phyloP scores from a whole-genome alignment of 2,888 invertebrate genomes.

The Andrena dorsata region DNA sequence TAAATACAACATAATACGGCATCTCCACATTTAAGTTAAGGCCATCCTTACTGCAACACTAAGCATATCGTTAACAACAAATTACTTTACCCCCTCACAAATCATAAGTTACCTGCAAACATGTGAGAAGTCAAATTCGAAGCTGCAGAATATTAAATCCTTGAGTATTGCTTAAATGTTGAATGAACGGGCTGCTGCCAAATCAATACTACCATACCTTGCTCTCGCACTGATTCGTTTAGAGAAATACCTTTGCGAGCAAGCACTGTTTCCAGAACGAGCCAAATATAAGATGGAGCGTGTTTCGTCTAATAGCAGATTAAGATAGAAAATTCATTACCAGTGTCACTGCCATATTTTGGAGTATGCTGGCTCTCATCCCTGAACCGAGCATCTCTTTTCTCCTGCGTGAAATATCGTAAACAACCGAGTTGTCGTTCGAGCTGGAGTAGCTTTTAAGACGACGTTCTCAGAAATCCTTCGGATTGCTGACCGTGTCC shows the following conservation, averaged over 20 bases:
- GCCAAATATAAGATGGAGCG: constrained; percentile 11
- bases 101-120: neutral
- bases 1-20: neutral
- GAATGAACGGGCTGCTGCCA: neutral
- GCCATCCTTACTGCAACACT: neutral
- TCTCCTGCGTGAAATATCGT: neutral
- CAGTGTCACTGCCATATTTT: constrained; percentile 45
- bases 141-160: neutral
- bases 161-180: neutral
- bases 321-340: constrained; percentile 48
- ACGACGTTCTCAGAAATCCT: neutral
- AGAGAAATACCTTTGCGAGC: neutral
- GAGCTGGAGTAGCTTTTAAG: neutral
- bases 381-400: constrained; percentile 24
- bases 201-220: neutral
- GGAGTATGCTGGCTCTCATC: constrained; percentile 18
- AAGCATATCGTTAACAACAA: neutral
- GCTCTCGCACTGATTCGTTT: neutral
- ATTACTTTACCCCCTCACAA: neutral
- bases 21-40: neutral
- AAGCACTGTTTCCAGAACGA: neutral
- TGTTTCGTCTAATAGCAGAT: constrained; percentile 16
- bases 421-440: constrained; percentile 28
- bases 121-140: neutral
- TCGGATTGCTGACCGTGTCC: neutral